Base-by-base conservation (phyloP, 1,140 invertebrate genomes). In the Venustaconcha ellipsiformis region DNA sequence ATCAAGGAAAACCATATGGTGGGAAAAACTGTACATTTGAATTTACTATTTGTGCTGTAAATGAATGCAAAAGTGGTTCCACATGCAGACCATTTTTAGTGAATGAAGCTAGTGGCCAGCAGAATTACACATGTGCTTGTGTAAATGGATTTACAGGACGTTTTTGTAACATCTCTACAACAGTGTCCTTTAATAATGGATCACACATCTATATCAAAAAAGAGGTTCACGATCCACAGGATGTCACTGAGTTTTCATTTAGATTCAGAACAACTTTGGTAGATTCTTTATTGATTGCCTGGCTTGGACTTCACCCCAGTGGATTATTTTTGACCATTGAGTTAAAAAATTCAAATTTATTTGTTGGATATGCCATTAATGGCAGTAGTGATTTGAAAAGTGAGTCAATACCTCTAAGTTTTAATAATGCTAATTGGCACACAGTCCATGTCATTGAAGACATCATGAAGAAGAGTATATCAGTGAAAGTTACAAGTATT, bases 201-300 rank as follows among this genome's bases (percentile, higher is more conserved):
- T 48, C 37, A 48, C 37, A 48, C 37, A 48, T 48, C 37, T 48
- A 48, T 48, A 48, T 48, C 6, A 48, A 48, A 6, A 48, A 48
- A 48, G 37, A 48, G 37, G 5, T 48, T 11, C 4, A 48, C 6
- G 37, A 48, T 2, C 18, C 48, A 17, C 20, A 64, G 11, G 11
- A 57, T 2, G 96, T 84, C 94, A 55, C 56, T 60, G 37, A 68
- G 17, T 14, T 98, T 57, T 94, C 95, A 78, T 94, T 98, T 84
- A 91, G 95, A 30, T 98, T 98, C 88, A 94, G 96, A 84, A 98
- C 97, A 0, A 98, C 96, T 6, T 88, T 98, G 56, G 93, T 94
- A 0, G 94, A 94, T 88, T 96, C 95, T 55, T 90, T 96, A n/a
- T 88, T 98, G 69, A 63, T 83, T 14, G 65, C 64, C 14, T 82